Evolutionary conservation across 2,113 vertebrate genomes (phyloP), one percentile per base, ranked within the genome.

Genomic region (Bombycilla garrulus): DNA sequence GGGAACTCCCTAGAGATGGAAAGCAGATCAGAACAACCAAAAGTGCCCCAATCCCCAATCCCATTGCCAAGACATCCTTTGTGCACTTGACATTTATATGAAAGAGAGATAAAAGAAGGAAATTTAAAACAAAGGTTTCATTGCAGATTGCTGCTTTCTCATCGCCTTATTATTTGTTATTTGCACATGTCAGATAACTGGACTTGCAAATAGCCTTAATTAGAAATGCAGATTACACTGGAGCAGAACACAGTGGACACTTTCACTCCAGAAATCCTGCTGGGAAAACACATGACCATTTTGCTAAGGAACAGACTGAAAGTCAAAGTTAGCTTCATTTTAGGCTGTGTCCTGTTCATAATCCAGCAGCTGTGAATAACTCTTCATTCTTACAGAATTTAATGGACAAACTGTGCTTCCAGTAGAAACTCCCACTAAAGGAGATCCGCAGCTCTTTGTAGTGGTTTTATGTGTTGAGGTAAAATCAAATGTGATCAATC

Each of bases 141-240:
- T 92, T 95, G 83, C 85, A 64, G 45, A 81, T 44, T 47, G 57
- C 24, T 33, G 1, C 57, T 51, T 86, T 73, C 67, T 88, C 71
- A 6, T 76, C 23, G 62, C 57, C 88, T 84, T 74, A 92, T 91
- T 78, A 73, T 96, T 96, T 91, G 83, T 69, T 86, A 66, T 85
- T 80, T 97, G 92, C 66, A 92, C 40, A 22, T 66, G 50, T 88
- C 96, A 96, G 95, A 96, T 96, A 95, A 97, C 78, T 84, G 65
- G 74, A 70, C 79, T 95, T 89, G 65, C 8, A 26, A 96, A 92
- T 44, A 71, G 74, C 72, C 53, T 88, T 87, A 91, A 97, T 97
- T 97, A 97, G 95, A 97, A 96, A 56, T 90, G 88, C 92, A 96
- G 96, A 95, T 97, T 93, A 78, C 42, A 38, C 62, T 82, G 60